Conservation (phyloP, 2,888 invertebrate genomes). For the Drosophila bunnanda region DNA sequence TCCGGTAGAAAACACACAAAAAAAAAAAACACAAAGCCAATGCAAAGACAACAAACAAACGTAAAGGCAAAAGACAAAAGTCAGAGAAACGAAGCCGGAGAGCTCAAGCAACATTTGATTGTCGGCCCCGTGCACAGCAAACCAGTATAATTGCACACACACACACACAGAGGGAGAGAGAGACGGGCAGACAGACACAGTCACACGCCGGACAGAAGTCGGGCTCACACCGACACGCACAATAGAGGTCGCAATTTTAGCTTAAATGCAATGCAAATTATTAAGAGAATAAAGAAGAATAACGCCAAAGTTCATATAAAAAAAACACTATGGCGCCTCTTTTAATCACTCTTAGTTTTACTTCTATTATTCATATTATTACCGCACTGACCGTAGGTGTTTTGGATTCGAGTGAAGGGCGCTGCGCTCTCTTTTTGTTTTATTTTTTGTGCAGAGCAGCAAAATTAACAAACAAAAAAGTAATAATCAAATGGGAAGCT, state of each 20-base stretch:
- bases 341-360: not conserved
- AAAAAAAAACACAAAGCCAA: constrained; percentile 14
- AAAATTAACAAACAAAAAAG: constrained; percentile 37
- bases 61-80: constrained; percentile 44
- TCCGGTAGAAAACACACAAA: constrained; percentile 3
- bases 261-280: constrained; percentile 1
- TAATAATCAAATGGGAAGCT: constrained; percentile 44
- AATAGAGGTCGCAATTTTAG: constrained; percentile 25
- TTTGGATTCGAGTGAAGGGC: constrained; percentile 63
- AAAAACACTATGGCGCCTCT: no score
- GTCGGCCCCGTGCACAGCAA: constrained; percentile 72
- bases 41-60: constrained; percentile 23
- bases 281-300: not conserved
- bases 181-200: constrained; percentile 15
- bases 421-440: constrained; percentile 57
- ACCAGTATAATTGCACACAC: constrained; percentile 74
- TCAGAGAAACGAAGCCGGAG: constrained; percentile 48
- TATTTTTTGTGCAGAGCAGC: constrained; percentile 12
- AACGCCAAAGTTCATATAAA: no score
- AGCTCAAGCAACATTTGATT: constrained; percentile 67
- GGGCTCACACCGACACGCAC: constrained; percentile 19
- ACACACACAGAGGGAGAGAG: constrained; percentile 9
- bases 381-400: constrained; percentile 5
- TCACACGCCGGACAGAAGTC: constrained; percentile 16
- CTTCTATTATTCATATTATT: not conserved